Conservation (phyloP, 92 coral and sea anemone genomes). For the Chrysogorgia sp. region DNA sequence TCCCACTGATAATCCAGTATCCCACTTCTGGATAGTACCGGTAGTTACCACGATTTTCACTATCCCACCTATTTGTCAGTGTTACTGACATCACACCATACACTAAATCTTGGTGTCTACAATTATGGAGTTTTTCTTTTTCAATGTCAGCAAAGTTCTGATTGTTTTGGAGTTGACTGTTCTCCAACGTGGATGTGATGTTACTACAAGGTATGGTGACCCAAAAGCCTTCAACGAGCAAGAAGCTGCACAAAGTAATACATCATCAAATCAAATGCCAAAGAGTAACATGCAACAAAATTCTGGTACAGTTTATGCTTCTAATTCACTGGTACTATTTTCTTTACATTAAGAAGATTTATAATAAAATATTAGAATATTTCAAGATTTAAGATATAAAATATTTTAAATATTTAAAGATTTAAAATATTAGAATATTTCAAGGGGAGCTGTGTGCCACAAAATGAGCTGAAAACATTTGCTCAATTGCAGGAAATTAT, state of each 20-base stretch:
- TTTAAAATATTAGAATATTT: not conserved
- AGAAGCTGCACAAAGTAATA: slow-evolving; percentile 1
- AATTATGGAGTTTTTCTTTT: not conserved
- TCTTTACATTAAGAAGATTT: not conserved
- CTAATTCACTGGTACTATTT: not conserved
- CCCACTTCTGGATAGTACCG: too few species aligned
- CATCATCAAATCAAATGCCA: not conserved
- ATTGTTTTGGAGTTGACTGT: slow-evolving; percentile 78
- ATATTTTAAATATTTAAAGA: too few species aligned
- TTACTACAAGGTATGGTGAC: slow-evolving; percentile 81
- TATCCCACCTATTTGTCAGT: too few species aligned
- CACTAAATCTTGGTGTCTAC: not conserved
- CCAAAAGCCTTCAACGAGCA: slow-evolving; percentile 62
- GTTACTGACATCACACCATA: too few species aligned
- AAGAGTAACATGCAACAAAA: not conserved
- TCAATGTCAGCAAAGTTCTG: slow-evolving; percentile 73
- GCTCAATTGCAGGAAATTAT: too few species aligned
- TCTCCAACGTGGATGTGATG: slow-evolving; percentile 71
- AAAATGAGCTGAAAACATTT: too few species aligned
- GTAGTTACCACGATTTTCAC: too few species aligned
- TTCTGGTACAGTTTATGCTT: not conserved
- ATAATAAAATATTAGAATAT: too few species aligned
- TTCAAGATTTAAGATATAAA: too few species aligned
- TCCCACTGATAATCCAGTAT: too few species aligned
- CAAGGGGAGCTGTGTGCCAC: too few species aligned